Conservation (phyloP, 2,888 invertebrate species). For the Pollenia amentaria region DNA sequence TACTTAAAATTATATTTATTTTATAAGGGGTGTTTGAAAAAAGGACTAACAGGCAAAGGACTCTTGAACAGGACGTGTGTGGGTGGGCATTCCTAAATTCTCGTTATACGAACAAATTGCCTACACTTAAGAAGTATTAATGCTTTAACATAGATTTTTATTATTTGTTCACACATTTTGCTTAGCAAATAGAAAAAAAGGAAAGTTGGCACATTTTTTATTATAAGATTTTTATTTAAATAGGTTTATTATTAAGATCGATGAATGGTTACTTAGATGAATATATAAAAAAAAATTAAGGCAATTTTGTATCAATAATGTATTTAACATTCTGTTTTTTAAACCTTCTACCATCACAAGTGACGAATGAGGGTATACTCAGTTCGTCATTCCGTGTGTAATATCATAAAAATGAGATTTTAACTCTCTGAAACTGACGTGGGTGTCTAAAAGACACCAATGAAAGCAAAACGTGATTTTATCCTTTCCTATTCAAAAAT, state of each 20-base stretch:
- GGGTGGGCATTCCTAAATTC: background rate
- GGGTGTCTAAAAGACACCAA: too few relatives aligned
- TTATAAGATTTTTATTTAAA: constrained; percentile 42
- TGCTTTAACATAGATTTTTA: constrained; percentile 47
- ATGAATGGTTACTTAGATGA: constrained; percentile 3
- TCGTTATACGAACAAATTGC: background rate
- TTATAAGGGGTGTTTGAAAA: background rate
- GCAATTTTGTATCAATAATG: background rate
- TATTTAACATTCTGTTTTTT: background rate
- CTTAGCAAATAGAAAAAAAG: background rate
- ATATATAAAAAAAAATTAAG: background rate
- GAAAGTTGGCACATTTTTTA: background rate
- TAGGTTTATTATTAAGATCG: constrained; percentile 19
- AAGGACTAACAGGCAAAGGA: constrained; percentile 22
- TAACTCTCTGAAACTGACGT: too few relatives aligned
- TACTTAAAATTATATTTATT: background rate
- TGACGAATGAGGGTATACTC: too few relatives aligned
- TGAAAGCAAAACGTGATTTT: too few relatives aligned
- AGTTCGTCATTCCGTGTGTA: too few relatives aligned
- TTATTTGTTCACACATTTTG: constrained; percentile 49
- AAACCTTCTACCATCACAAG: too few relatives aligned
- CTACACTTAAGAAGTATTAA: constrained; percentile 25
- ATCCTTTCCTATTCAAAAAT: too few relatives aligned
- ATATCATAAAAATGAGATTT: too few relatives aligned
- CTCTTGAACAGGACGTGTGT: background rate